Evolutionary conservation across 2,113 vertebrate species (phyloP).

Genomic region (Lycaon pictus): DNA sequence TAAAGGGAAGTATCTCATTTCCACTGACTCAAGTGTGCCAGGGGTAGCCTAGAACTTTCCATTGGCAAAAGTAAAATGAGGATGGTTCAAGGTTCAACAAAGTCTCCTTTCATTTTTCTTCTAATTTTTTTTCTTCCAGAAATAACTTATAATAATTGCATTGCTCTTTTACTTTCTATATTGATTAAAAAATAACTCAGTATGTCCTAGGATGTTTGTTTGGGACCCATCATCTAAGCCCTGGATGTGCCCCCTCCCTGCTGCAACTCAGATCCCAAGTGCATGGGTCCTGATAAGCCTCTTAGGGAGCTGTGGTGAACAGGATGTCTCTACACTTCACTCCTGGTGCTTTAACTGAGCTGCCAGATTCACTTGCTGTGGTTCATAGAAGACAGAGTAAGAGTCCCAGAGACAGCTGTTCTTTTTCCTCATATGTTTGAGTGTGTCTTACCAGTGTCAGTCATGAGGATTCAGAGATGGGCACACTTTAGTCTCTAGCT

Average conservation of each 20-base stretch:
- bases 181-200: not conserved
- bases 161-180: not conserved
- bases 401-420: not conserved
- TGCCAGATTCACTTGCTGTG: not conserved
- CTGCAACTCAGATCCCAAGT: not conserved
- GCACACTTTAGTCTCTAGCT: not conserved
- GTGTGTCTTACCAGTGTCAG: not conserved
- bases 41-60: not conserved
- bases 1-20: not conserved
- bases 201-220: not conserved
- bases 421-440: not conserved
- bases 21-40: fast-evolving
- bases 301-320: not conserved
- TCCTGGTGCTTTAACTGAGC: not conserved
- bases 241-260: fast-evolving
- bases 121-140: not conserved
- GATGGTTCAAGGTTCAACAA: not conserved
- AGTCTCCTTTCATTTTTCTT: not conserved
- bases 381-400: not conserved
- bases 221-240: not conserved
- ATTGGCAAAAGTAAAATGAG: not conserved
- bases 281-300: not conserved
- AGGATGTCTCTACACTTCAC: not conserved
- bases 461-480: not conserved
- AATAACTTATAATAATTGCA: not conserved